Conservation (phyloP, 2,797 vertebrate species). For the Coregonus ussuriensis region DNA sequence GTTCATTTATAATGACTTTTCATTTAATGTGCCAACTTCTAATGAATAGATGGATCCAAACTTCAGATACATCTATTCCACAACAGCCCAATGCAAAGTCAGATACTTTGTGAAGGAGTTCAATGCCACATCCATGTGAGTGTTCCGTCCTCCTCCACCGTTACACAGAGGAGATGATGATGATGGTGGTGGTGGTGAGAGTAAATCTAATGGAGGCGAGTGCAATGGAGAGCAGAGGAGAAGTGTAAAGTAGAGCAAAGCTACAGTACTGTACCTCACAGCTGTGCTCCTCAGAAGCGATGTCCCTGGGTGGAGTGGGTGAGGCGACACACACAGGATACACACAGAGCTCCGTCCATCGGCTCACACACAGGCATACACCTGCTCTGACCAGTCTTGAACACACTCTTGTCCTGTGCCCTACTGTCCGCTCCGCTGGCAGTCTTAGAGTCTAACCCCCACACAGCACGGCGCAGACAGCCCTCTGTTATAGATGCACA, state of each 20-base stretch:
- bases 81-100: neutral
- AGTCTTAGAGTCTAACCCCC: slow-evolving; percentile 61
- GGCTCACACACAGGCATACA: slow-evolving; percentile 27
- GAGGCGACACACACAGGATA: neutral
- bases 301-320: slow-evolving; percentile 42
- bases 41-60: neutral
- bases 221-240: slow-evolving; percentile 47
- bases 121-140: slow-evolving; percentile 27
- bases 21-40: no score
- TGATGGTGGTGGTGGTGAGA: slow-evolving; percentile 25
- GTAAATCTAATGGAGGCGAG: slow-evolving; percentile 63
- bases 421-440: slow-evolving; percentile 40
- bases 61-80: neutral
- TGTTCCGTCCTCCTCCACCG: neutral
- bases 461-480: slow-evolving; percentile 71
- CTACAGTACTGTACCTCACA: slow-evolving; percentile 60
- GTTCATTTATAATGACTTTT: no score
- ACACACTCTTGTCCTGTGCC: slow-evolving; percentile 42
- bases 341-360: slow-evolving; percentile 23
- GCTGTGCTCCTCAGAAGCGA: slow-evolving; percentile 53
- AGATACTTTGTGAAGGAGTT: neutral
- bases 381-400: slow-evolving; percentile 35
- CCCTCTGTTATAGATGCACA: slow-evolving; percentile 69
- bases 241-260: slow-evolving; percentile 77
- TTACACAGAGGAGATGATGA: slow-evolving; percentile 31